Evolutionary conservation across 2,888 invertebrate genomes (phyloP), one percentile per base, ranked within the genome.

Genomic region (Amiota minor): DNA sequence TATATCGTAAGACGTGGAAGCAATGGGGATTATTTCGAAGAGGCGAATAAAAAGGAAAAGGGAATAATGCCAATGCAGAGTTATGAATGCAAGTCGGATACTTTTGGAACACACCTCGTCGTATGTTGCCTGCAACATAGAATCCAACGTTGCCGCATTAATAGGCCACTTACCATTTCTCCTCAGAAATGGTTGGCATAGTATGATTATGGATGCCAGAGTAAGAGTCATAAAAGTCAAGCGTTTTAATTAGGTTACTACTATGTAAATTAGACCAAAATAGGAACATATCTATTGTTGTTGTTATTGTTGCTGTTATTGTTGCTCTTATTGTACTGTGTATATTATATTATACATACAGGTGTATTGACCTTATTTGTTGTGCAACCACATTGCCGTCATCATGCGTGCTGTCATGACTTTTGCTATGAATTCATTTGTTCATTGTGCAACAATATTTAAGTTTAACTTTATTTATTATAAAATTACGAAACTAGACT

Each of bases 141-240:
- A n/a, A n/a, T 47, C 49, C 20, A 16, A 20, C 16, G 11, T 46
- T 65, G 65, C 35, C 35, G 6, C 35, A 35, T 65, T 65, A 65
- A 65, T 65, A 47, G 65, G 65, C 12, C 46, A 45, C 65, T 65
- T 20, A 18, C 49, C 18, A n/a, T 47, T 47, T n/a, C 47, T 47
- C 16, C 59, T 9, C 16, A 10, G 46, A 18, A 16, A n/a, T 35
- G 18, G 18, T 16, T 47, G 9, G 16, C 4, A 59, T 18, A 11
- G 47, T 47, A 16, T 46, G 6, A 2, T 65, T 77, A 78, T 80
- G 73, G 80, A 62, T 75, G 47, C 23, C 50, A 16, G 56, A 71
- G 69, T 76, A 75, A 82, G 77, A 82, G 83, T 83, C 83, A 84
- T 83, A 85, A 83, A 85, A 79, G 83, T 76, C 76, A 75, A 68